These are phyloP conservation scores for Nyctibius bracteatus DNA, from an alignment of 2,113 vertebrate genomes.

Conservation along the genomic window DNA sequence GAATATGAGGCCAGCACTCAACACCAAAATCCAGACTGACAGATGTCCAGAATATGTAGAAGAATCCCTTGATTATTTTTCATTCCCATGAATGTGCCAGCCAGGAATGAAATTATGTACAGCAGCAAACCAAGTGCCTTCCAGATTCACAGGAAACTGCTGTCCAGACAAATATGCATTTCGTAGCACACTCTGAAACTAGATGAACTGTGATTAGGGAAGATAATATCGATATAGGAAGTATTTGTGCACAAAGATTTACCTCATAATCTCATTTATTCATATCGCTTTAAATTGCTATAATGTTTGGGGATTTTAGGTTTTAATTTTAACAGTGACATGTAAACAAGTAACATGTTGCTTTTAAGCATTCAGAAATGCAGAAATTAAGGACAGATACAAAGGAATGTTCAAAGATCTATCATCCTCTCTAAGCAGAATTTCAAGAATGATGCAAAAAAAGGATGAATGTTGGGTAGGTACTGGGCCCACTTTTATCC, in stretches of 20 bases:
- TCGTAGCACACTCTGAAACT: not conserved
- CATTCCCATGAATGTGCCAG: not conserved
- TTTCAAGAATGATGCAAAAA: not conserved
- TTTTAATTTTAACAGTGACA: not conserved
- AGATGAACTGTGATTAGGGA: not conserved
- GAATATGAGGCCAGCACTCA: not conserved
- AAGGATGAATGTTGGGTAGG: accelerated
- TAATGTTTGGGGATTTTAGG: not conserved
- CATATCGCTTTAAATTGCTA: not conserved
- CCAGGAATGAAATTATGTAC: not conserved
- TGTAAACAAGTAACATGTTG: not conserved
- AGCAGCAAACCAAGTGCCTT: not conserved
- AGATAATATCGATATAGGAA: not conserved
- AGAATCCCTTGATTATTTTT: not conserved
- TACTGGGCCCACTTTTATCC: not conserved
- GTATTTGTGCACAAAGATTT: not conserved
- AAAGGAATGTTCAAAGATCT: not conserved
- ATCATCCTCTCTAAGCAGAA: not conserved
- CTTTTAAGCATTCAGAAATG: not conserved
- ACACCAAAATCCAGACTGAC: not conserved
- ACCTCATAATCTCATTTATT: not conserved
- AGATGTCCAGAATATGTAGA: not conserved
- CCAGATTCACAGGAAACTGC: constrained; percentile 14
- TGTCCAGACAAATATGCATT: not conserved
- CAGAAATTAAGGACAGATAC: not conserved